A percentile compares a stretch with the other conserved stretches of the same genome.
These are phyloP conservation scores for Sturmia bella DNA, from an alignment of 2,888 invertebrate species.

Conservation along the genomic window DNA sequence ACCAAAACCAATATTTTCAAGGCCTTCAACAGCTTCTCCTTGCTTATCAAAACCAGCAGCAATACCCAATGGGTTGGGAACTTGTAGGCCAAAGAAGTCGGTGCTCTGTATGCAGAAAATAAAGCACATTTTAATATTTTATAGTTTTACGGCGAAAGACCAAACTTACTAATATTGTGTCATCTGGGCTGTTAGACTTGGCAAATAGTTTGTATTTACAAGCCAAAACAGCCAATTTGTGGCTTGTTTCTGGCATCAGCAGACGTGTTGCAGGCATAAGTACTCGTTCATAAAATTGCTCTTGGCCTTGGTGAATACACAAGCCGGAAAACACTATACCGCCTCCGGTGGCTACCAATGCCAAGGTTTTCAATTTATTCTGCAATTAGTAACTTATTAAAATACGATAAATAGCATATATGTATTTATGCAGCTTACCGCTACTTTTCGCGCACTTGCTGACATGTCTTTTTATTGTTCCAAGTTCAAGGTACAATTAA, in stretches of 20 bases:
- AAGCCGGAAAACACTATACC: constrained; percentile 71
- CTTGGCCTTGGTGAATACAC: constrained; percentile 71
- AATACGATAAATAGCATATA: neutral
- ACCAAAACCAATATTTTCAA: constrained; percentile 94
- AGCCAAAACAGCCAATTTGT: constrained; percentile 88
- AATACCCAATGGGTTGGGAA: constrained; percentile 96
- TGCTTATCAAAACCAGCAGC: constrained; percentile 99
- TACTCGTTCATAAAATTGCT: constrained; percentile 71
- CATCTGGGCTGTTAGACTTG: constrained; percentile 82
- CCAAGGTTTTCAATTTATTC: constrained; percentile 72
- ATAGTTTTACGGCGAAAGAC: too few species aligned
- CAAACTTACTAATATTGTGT: constrained; percentile 84
- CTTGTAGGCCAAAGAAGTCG: constrained; percentile 86
- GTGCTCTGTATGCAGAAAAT: constrained; percentile 84
- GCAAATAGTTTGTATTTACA: constrained; percentile 88
- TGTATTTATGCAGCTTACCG: constrained; percentile 28
- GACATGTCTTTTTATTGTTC: constrained; percentile 35
- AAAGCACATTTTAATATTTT: neutral
- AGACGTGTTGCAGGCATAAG: constrained; percentile 77
- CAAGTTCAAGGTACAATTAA: constrained; percentile 8
- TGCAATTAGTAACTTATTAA: constrained; percentile 39
- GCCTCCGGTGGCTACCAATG: constrained; percentile 71
- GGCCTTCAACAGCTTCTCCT: constrained; percentile 92
- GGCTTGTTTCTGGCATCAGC: constrained; percentile 91
- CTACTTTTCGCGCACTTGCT: constrained; percentile 31